phyloP scores from a whole-genome alignment of 2,113 vertebrate genomes.

The Pluvianellus socialis region DNA sequence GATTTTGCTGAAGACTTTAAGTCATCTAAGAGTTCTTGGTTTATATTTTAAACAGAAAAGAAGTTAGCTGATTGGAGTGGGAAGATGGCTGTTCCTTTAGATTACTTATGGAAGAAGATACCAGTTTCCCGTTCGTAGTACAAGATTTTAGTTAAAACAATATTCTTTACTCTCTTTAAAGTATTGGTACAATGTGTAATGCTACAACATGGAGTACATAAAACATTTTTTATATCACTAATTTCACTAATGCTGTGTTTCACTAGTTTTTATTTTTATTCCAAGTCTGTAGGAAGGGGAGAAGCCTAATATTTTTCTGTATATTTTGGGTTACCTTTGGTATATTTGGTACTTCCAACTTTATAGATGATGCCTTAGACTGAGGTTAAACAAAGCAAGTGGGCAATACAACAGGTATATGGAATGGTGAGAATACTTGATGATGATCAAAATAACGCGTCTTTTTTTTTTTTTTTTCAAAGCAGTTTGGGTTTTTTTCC shows the following conservation, averaged over 20 bases:
- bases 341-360: background rate
- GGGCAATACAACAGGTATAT: background rate
- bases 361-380: background rate
- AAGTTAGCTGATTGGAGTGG: background rate
- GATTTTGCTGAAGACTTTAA: constrained; percentile 48
- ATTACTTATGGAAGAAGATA: background rate
- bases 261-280: background rate
- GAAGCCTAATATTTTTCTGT: background rate
- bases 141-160: background rate
- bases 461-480: background rate
- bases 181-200: background rate
- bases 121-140: background rate
- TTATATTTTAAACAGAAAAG: constrained; percentile 20
- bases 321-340: background rate
- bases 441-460: background rate
- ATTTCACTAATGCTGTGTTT: background rate
- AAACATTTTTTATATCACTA: background rate
- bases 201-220: background rate
- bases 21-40: background rate
- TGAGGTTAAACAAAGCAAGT: background rate
- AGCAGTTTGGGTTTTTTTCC: background rate
- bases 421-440: background rate
- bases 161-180: background rate
- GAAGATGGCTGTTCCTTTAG: background rate
- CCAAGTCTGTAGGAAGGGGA: background rate